A percentile compares a stretch with the other conserved stretches of the same genome.
Evolutionary conservation across 2,888 invertebrate genomes (phyloP).

Genomic region (Netelia fuscicornis): DNA sequence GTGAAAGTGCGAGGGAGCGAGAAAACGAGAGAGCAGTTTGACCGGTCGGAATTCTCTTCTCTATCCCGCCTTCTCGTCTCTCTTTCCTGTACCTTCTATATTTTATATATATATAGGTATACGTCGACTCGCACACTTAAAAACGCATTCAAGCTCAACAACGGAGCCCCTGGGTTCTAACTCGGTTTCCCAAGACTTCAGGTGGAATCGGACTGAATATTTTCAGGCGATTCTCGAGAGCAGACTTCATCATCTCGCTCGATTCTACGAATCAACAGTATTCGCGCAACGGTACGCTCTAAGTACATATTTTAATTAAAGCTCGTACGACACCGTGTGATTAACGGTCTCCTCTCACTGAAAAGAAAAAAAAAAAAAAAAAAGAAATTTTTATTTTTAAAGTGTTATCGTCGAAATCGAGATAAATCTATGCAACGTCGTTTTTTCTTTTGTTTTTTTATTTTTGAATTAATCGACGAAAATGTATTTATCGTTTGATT

Average conservation of each 20-base stretch:
- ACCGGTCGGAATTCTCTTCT: constrained; percentile 75
- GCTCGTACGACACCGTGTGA: not conserved
- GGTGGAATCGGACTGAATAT: constrained; percentile 55
- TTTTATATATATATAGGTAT: not conserved
- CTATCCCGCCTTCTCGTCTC: constrained; percentile 60
- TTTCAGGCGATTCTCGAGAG: constrained; percentile 30
- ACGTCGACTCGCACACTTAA: not conserved
- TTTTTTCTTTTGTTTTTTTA: no score
- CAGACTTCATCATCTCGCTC: constrained; percentile 18
- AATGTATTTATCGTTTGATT: no score
- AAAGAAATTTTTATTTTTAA: no score
- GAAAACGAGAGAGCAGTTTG: constrained; percentile 71
- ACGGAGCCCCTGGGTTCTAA: constrained; percentile 25
- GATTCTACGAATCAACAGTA: constrained; percentile 56
- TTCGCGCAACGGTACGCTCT: constrained; percentile 3
- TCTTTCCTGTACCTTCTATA: constrained; percentile 52
- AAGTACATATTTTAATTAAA: constrained; percentile 58
- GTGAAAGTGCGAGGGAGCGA: constrained; percentile 60
- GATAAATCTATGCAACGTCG: no score
- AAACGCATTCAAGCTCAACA: not conserved
- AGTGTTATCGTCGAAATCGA: no score
- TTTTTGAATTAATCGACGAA: no score
- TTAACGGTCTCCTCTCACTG: not conserved
- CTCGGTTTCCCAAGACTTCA: constrained; percentile 47
- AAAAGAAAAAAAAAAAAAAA: not conserved